Evolutionary conservation across 2,888 invertebrate species (phyloP).

Genomic region (Drosophila buzzatii): DNA sequence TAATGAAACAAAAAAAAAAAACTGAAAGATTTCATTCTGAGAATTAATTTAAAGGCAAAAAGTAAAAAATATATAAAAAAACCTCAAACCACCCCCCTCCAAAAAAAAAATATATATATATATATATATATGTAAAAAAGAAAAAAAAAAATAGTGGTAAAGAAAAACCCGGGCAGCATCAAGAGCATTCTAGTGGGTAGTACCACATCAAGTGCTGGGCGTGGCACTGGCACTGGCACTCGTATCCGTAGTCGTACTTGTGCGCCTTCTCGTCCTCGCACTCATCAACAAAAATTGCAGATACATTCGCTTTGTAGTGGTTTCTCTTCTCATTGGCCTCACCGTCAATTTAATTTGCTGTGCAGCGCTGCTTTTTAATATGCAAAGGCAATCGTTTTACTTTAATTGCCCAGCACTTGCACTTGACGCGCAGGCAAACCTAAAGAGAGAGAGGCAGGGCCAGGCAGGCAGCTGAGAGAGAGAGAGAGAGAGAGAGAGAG

Average conservation of each 20-base stretch:
- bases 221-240: not conserved
- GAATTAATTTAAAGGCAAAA: slow-evolving; percentile 4
- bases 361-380: slow-evolving; percentile 44
- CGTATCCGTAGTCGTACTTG: not conserved
- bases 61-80: not conserved
- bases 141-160: not conserved
- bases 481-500: not conserved
- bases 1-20: not conserved
- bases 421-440: slow-evolving; percentile 27
- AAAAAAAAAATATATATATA: not conserved
- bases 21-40: not conserved
- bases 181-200: slow-evolving; percentile 15
- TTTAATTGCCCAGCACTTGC: slow-evolving; percentile 46
- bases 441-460: not conserved
- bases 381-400: slow-evolving; percentile 39
- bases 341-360: slow-evolving; percentile 62
- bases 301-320: slow-evolving; percentile 65
- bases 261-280: not conserved
- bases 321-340: slow-evolving; percentile 49
- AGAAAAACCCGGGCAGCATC: not conserved
- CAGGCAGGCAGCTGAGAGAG: not conserved
- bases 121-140: not conserved
- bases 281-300: slow-evolving; percentile 42
- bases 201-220: slow-evolving; percentile 21
- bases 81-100: too few species aligned